phyloP scores from a whole-genome alignment of 2,888 invertebrate genomes.

The Apodemia duryi region DNA sequence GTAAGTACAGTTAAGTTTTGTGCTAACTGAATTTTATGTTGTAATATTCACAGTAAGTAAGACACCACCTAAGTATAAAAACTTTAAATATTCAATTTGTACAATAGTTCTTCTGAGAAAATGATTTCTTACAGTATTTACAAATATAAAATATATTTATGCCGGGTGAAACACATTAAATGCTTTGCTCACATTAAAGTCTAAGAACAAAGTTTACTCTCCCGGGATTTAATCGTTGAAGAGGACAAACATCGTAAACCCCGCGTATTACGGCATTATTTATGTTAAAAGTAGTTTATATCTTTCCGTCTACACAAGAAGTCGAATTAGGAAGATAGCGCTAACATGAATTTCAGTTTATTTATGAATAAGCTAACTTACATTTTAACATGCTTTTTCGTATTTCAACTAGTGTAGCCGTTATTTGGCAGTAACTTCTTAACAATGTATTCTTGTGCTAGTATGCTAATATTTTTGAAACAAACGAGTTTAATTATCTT shows the following conservation, averaged over 20 bases:
- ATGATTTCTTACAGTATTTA: slow-evolving; percentile 7
- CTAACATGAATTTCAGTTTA: neutral
- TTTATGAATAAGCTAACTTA: neutral
- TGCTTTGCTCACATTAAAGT: slow-evolving; percentile 16
- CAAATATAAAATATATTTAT: slow-evolving; percentile 15
- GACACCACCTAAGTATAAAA: no score
- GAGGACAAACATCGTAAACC: slow-evolving; percentile 20
- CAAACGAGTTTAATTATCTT: no score
- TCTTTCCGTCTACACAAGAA: slow-evolving; percentile 2
- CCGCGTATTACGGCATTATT: slow-evolving; percentile 17
- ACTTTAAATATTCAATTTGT: no score
- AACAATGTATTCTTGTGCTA: no score
- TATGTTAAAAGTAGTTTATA: slow-evolving; percentile 16
- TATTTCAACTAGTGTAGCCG: no score
- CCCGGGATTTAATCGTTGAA: slow-evolving; percentile 18
- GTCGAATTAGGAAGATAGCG: slow-evolving; percentile 2
- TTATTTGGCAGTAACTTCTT: no score
- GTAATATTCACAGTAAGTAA: no score
- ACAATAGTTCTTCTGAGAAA: neutral
- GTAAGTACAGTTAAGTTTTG: no score
- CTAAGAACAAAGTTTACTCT: slow-evolving; percentile 19
- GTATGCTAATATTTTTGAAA: no score
- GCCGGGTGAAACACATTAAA: slow-evolving; percentile 13
- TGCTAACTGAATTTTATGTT: no score
- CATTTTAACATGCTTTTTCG: neutral